Conservation (phyloP, 1,140 invertebrate genomes). For the Formica exsecta region DNA sequence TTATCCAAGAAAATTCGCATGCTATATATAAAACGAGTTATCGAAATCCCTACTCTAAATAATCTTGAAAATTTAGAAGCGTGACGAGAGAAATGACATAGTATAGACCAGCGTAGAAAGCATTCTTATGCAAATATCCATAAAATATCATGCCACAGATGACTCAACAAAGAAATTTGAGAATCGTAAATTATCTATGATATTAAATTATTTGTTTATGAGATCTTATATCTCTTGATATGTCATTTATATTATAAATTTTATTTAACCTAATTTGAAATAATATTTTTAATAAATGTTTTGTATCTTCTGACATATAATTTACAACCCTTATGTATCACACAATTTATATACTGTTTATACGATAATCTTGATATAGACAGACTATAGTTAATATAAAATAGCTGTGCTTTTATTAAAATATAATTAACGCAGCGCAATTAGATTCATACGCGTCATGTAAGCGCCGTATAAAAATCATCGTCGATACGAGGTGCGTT, state of each 20-base stretch:
- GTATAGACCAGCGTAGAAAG: not conserved
- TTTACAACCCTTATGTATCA: too few relatives aligned
- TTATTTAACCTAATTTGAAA: too few relatives aligned
- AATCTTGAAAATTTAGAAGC: not conserved
- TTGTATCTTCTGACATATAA: too few relatives aligned
- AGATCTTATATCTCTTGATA: too few relatives aligned
- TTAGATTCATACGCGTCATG: not conserved
- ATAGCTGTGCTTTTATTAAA: slow-evolving; percentile 7
- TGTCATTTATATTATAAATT: too few relatives aligned
- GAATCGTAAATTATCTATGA: too few relatives aligned
- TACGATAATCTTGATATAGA: not conserved
- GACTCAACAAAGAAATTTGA: too few relatives aligned
- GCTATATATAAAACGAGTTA: not conserved
- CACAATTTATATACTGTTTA: too few relatives aligned
- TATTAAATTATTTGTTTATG: too few relatives aligned
- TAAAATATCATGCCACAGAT: too few relatives aligned
- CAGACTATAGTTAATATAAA: not conserved
- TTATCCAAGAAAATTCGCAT: not conserved
- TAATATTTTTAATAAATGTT: too few relatives aligned
- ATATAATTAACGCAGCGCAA: slow-evolving; percentile 2
- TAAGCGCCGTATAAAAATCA: slow-evolving; percentile 16
- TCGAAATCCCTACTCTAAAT: not conserved
- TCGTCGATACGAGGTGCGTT: not conserved
- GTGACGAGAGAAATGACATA: too few relatives aligned
- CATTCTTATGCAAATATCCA: not conserved